phyloP scores from a whole-genome alignment of 2,888 invertebrate species.

The Drosophila paranaensis region DNA sequence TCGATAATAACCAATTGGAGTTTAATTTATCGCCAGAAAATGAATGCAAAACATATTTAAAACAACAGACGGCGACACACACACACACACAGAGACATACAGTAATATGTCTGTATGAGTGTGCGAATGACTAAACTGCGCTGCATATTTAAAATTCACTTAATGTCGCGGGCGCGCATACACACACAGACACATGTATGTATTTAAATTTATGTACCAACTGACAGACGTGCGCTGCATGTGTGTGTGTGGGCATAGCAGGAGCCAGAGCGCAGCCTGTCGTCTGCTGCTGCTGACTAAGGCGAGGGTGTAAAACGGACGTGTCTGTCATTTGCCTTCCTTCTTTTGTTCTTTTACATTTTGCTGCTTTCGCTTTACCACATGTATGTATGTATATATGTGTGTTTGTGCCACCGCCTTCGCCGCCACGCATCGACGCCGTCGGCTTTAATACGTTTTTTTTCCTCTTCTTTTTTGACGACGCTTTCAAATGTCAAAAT shows the following conservation, averaged over 20 bases:
- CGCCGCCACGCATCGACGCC: constrained; percentile 47
- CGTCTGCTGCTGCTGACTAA: constrained; percentile 13
- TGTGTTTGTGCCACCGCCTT: constrained; percentile 13
- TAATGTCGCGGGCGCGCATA: constrained; percentile 45
- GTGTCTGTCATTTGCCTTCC: constrained; percentile 72
- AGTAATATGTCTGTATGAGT: constrained; percentile 7
- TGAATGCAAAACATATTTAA: constrained; percentile 21
- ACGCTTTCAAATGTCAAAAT: constrained; percentile 61
- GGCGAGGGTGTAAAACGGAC: constrained; percentile 68
- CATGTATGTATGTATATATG: background rate
- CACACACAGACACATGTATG: constrained; percentile 4
- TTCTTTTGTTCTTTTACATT: constrained; percentile 46
- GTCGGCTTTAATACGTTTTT: constrained; percentile 30
- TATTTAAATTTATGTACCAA: constrained; percentile 45
- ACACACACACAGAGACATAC: background rate
- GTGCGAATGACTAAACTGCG: constrained; percentile 52
- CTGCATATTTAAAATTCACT: constrained; percentile 65
- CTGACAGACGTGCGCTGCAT: constrained; percentile 53
- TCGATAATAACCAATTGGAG: constrained; percentile 50
- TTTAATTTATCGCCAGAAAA: constrained; percentile 43
- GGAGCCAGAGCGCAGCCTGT: constrained; percentile 39
- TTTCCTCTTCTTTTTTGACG: constrained; percentile 10
- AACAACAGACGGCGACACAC: constrained; percentile 15
- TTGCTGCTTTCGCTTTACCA: constrained; percentile 42
- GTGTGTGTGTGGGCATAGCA: constrained; percentile 29